Conservation (phyloP, 1,140 invertebrate genomes). For the Bombus turneri region DNA sequence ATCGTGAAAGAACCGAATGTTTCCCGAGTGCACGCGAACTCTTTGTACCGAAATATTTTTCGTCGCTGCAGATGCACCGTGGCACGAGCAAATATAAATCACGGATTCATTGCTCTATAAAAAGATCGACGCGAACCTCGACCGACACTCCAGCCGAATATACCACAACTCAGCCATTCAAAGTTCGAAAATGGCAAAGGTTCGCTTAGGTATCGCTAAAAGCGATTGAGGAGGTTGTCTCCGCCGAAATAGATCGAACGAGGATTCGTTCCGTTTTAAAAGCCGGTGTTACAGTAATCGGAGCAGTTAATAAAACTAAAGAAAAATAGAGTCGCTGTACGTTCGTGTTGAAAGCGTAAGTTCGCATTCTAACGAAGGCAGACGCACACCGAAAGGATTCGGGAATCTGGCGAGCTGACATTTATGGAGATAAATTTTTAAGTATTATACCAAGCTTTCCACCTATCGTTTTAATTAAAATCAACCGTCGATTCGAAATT, state of each 20-base stretch:
- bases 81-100: neutral
- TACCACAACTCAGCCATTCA: neutral
- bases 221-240: neutral
- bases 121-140: neutral
- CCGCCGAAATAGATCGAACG: conserved; percentile 21
- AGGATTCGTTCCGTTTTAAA: neutral
- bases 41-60: neutral
- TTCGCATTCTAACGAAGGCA: neutral
- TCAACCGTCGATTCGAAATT: neutral
- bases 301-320: neutral
- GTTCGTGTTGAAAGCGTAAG: neutral
- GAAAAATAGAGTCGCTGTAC: neutral
- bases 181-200: conserved; percentile 27
- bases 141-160: neutral
- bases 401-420: too few relatives aligned
- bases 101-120: conserved; percentile 13
- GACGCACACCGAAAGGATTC: too few relatives aligned
- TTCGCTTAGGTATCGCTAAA: neutral
- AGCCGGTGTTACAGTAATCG: neutral
- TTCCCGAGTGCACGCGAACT: neutral
- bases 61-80: neutral
- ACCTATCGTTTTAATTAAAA: neutral
- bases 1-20: neutral
- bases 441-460: too few relatives aligned
- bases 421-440: too few relatives aligned